Evolutionary conservation across 2,113 vertebrate genomes (phyloP), one percentile per base, ranked within the genome.

Genomic region (Hiodon tergisus): DNA sequence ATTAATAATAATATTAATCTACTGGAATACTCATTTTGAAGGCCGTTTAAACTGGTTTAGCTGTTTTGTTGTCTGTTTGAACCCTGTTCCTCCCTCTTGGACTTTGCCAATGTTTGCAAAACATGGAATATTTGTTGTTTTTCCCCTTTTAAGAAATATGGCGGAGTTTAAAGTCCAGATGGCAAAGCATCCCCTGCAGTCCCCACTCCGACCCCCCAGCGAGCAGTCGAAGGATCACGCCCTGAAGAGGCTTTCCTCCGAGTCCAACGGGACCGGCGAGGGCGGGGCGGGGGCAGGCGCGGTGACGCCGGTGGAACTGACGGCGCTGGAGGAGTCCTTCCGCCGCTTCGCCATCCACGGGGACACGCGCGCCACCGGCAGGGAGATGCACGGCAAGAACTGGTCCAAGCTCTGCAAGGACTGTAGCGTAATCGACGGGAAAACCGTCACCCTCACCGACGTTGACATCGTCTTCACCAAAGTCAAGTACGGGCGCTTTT

Each of bases 391-490:
- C 0, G 96, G 96, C 80, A 98, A 98, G 87, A 98, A 98, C 89
- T 98, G 96, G 96, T 96, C 96, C 74, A 98, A 98, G 77, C 87
- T 98, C 71, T 98, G 96, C 85, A 94, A 94, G 80, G 96, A 98
- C 86, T 98, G 96, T 67, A 86, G 92, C 4, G 91, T 98, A 86
- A 96, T 96, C 3, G 96, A 98, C 2, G 93, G 95, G 63, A 95
- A 93, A 87, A 94, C 74, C 3, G 89, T 98, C 86, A 98, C 96
- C 2, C 88, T 94, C 83, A 98, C 96, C 0, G 96, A 98, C 17
- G 95, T 97, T 84, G 96, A 98, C 88, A 98, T 98, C 1, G 93
- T 98, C 85, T 98, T 98, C 94, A 95, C 92, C 87, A 98, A 98
- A 93, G 97, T 98, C 91, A 98, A 98, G 96, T 98, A 90, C 89